Base-by-base conservation (phyloP, 2,888 invertebrate genomes). In the Acronicta alni region DNA sequence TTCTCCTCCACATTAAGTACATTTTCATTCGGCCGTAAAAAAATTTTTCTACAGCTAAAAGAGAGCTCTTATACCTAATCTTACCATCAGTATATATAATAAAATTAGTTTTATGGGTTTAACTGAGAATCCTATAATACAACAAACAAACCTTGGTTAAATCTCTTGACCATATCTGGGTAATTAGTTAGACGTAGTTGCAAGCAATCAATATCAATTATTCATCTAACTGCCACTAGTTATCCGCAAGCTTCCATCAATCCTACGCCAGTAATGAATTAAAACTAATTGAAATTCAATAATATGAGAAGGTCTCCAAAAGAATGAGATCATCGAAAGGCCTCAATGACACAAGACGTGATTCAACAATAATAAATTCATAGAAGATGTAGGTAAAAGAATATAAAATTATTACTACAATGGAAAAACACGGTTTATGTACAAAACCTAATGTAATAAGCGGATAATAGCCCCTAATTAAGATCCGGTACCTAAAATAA, bases 291-390 rank as follows among this genome's bases (percentile, higher is more conserved):
- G 78, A 83, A 84, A 81, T 69, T 68, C 67, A 86, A 80, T 78
- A 79, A 83, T 85, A 77, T 72, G 64, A 72, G 75, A 81, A 88
- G 86, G 84, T 85, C 80, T 86, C 77, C 77, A 68, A 83, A 83
- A 84, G 81, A 81, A 87, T 91, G 91, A 91, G 85, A 88, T 91
- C 90, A 91, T 84, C 81, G 43, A 54, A 73, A 87, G 87, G 84
- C 88, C 89, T 89, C 87, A 87, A 89, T 88, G 88, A 90, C 87
- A 88, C 87, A 86, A 88, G 80, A 77, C 80, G 78, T 89, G 87
- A 88, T 87, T 90, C 84, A 88, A 89, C 75, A 80, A 79, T 75
- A 77, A 64, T 62, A 70, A 69, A 64, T 75, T 77, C 79, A 68
- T 67, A 42, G 59, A 71, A 70, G 61, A 71, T 55, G 52, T 12